Evolutionary conservation across 2,113 vertebrate genomes (phyloP), one percentile per base, ranked within the genome.

Genomic region (Halcyon senegalensis): DNA sequence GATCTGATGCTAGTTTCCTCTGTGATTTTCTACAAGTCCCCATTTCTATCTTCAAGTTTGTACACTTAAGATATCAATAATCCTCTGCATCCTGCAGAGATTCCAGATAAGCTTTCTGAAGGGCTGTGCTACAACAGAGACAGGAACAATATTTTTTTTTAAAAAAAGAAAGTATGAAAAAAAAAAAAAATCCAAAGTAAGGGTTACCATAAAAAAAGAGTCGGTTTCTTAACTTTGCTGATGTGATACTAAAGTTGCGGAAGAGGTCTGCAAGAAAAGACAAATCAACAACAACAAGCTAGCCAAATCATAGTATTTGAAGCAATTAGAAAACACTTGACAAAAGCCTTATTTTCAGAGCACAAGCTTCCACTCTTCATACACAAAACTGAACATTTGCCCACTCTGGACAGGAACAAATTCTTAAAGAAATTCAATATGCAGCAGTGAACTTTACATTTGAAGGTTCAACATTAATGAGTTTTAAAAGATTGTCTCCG

Each of bases 1-100:
- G 31, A 93, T 94, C 93, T 90, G 84, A 95, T 91, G 70, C 9
- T 18, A 37, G 41, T 76, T 94, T 86, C 92, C 59, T 74, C n/a
- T 37, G 33, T 37, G 33, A 94, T 89, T 95, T 94, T 78, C 56
- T n/a, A 84, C 60, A 92, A 87, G 48, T 30, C 17, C 67, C 44
- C 21, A 35, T 48, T 88, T 92, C 74, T 75, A 44, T 59, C n/a
- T 78, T 80, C 56, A 81, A 25, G 51, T 75, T 41, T 53, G 28
- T 53, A 69, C 8, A 62, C 35, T 90, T 87, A 79, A 58, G 87
- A 76, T 63, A 63, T 3, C 68, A 41, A 7, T 66, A 66, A 48
- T 83, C 15, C 17, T 13, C 9, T 80, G 21, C 78, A 77, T 82
- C 46, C 90, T 74, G 37, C 13, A 66, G 27, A 83, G 82, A 91